Evolutionary conservation across 2,888 invertebrate genomes (phyloP).

Genomic region (Drosophila koepferae): DNA sequence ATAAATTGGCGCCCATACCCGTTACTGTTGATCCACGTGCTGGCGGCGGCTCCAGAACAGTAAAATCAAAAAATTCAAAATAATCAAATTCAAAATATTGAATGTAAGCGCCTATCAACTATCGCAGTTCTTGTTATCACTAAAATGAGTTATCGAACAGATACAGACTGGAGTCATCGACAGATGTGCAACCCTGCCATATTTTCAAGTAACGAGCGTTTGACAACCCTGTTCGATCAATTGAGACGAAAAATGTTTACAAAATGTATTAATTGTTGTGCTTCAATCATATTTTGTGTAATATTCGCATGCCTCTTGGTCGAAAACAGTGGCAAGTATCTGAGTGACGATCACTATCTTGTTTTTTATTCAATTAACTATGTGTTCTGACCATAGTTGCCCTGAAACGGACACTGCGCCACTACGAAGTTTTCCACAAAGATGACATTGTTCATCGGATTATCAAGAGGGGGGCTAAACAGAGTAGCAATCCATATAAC

Average conservation of each 20-base stretch:
- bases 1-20: constrained; percentile 76
- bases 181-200: constrained; percentile 29
- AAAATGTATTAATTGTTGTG: constrained; percentile 71
- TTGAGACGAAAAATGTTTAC: constrained; percentile 77
- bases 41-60: not conserved
- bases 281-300: constrained; percentile 59
- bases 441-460: constrained; percentile 91
- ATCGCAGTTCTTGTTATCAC: constrained; percentile 16
- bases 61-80: constrained; percentile 7
- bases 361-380: not conserved
- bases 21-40: constrained; percentile 51
- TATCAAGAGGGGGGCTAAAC: constrained; percentile 92
- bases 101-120: constrained; percentile 6
- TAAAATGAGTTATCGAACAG: constrained; percentile 41
- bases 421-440: constrained; percentile 92
- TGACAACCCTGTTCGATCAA: constrained; percentile 56
- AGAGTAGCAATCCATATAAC: constrained; percentile 93
- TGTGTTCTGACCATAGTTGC: constrained; percentile 86
- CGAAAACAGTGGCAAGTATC: constrained; percentile 67
- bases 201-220: not conserved
- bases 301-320: constrained; percentile 62
- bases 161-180: constrained; percentile 35
- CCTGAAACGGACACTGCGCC: constrained; percentile 90
- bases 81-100: constrained; percentile 1
- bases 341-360: not conserved